A percentile compares a stretch with the other conserved stretches of the same genome.
Conservation (phyloP, 2,113 vertebrate species). For the Syngnathus typhle region DNA sequence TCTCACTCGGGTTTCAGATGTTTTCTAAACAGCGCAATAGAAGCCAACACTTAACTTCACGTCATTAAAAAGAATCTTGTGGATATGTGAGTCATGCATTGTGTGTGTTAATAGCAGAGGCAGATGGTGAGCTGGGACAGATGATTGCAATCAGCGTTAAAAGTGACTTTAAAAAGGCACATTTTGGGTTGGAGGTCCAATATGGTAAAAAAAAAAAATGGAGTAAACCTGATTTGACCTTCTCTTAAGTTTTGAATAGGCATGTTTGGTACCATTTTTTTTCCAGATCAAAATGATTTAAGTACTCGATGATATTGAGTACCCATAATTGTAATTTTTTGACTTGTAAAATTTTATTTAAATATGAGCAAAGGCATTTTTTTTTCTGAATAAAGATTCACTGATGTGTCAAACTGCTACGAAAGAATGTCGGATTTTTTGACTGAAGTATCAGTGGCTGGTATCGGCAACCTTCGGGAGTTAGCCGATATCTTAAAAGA, state of each 20-base stretch:
- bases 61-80: slow-evolving; percentile 20
- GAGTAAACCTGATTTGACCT: background rate
- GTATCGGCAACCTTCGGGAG: no score
- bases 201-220: background rate
- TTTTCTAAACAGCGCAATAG: slow-evolving; percentile 22
- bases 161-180: slow-evolving; percentile 45
- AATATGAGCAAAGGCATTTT: no score
- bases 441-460: no score
- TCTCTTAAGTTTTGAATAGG: background rate
- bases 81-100: slow-evolving; percentile 20
- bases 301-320: no score
- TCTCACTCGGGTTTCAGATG: slow-evolving; percentile 44
- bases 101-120: slow-evolving; percentile 18
- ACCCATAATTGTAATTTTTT: no score
- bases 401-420: no score
- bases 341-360: no score
- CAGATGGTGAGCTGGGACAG: slow-evolving; percentile 18
- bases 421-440: no score
- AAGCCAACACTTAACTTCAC: slow-evolving; percentile 18
- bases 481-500: no score
- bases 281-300: no score
- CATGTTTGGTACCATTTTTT: no score
- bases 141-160: slow-evolving; percentile 34
- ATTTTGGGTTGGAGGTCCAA: slow-evolving; percentile 33
- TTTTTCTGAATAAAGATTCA: no score